Evolutionary conservation across 2,113 vertebrate genomes (phyloP).

Genomic region (Aegithalos caudatus): DNA sequence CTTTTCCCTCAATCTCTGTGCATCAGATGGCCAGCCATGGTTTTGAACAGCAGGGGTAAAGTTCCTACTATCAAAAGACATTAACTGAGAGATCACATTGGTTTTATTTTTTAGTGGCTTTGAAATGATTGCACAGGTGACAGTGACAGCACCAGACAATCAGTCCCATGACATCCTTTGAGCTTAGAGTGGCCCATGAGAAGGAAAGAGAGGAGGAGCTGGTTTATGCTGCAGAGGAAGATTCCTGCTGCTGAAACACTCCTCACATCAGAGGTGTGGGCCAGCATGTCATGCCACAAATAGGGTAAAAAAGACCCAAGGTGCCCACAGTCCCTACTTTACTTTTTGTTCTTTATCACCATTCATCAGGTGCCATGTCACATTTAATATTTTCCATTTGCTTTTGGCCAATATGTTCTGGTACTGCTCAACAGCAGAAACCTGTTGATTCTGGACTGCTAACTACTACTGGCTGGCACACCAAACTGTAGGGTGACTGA

Average conservation of each 20-base stretch:
- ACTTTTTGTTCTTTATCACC: conserved; percentile 4
- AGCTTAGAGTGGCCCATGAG: neutral
- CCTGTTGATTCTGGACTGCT: conserved; percentile 75
- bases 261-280: neutral
- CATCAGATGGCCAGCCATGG: neutral
- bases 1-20: neutral
- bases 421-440: conserved; percentile 46
- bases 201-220: neutral
- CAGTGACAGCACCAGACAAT: neutral
- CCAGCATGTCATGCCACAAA: neutral
- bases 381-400: conserved; percentile 42
- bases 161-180: neutral
- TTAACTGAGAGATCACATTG: neutral
- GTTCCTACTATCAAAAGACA: neutral
- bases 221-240: neutral
- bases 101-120: neutral
- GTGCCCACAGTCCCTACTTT: neutral
- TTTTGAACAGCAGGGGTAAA: neutral
- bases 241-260: neutral
- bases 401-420: conserved; percentile 13
- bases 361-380: conserved; percentile 1
- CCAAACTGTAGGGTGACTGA: conserved; percentile 63
- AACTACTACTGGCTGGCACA: conserved; percentile 62
- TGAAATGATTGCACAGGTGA: neutral
- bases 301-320: neutral